phyloP scores from a whole-genome alignment of 2,113 vertebrate genomes.

The Bujurquina vittata region DNA sequence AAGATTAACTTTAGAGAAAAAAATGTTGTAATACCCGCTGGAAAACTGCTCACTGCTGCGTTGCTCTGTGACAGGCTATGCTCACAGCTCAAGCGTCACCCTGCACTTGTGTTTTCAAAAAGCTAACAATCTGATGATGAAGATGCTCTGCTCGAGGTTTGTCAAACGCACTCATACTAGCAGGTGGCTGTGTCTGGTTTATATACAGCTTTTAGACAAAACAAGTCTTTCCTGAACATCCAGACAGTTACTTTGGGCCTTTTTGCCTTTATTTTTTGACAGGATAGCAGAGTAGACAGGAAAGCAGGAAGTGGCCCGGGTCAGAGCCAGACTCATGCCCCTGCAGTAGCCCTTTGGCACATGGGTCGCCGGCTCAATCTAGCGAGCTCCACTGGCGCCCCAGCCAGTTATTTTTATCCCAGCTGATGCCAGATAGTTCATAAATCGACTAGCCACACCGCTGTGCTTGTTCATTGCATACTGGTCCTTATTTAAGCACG shows the following conservation, averaged over 20 bases:
- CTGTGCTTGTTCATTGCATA: not conserved
- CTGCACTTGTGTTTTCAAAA: not conserved
- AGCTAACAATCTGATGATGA: not conserved
- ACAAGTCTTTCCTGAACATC: not conserved
- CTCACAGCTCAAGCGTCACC: rapidly evolving
- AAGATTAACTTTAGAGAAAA: rapidly evolving
- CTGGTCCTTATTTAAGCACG: not conserved
- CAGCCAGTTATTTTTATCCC: conserved; percentile 1
- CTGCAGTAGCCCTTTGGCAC: not conserved
- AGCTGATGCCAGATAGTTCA: not conserved
- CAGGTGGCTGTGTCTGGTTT: not conserved
- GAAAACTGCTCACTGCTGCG: no score
- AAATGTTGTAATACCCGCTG: not conserved
- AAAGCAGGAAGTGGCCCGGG: not conserved
- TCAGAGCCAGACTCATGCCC: not conserved
- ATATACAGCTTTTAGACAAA: rapidly evolving
- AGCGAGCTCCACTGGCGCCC: not conserved
- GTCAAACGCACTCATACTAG: not conserved
- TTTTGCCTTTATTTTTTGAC: not conserved
- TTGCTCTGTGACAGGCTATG: rapidly evolving
- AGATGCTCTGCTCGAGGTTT: not conserved
- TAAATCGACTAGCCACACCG: not conserved
- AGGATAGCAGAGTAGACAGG: not conserved
- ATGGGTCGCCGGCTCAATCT: not conserved
- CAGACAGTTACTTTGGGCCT: not conserved